These are phyloP conservation scores for Atethmia centrago DNA, from an alignment of 2,888 invertebrate genomes.

Conservation along the genomic window DNA sequence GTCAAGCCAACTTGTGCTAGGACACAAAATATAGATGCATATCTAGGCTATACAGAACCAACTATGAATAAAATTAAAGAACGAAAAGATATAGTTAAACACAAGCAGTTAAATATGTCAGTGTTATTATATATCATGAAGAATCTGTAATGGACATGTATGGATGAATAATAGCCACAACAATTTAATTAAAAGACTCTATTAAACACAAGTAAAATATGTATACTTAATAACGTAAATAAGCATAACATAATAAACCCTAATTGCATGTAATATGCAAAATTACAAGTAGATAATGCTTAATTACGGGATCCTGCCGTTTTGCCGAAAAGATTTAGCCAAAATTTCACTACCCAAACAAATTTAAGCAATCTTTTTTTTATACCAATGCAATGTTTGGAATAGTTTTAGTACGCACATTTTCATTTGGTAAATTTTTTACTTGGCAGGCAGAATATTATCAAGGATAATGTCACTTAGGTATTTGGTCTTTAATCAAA, in stretches of 20 bases:
- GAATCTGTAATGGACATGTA: not conserved
- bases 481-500: no score
- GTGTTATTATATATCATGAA: not conserved
- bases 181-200: not conserved
- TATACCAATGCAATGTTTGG: no score
- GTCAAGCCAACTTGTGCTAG: not conserved
- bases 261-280: not conserved
- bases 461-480: no score
- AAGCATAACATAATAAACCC: not conserved
- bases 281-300: not conserved
- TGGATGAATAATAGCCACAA: not conserved
- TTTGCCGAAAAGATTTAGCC: no score
- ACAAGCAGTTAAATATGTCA: not conserved
- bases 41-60: not conserved
- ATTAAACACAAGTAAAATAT: not conserved
- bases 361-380: no score
- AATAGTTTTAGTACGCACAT: no score
- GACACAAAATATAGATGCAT: not conserved
- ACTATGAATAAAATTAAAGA: not conserved
- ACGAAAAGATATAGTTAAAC: not conserved
- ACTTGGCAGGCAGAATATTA: no score
- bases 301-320: no score
- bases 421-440: no score
- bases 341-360: no score
- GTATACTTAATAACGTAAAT: constrained; percentile 1